phyloP scores from a whole-genome alignment of 2,797 vertebrate genomes.

The Anguilla megastoma region DNA sequence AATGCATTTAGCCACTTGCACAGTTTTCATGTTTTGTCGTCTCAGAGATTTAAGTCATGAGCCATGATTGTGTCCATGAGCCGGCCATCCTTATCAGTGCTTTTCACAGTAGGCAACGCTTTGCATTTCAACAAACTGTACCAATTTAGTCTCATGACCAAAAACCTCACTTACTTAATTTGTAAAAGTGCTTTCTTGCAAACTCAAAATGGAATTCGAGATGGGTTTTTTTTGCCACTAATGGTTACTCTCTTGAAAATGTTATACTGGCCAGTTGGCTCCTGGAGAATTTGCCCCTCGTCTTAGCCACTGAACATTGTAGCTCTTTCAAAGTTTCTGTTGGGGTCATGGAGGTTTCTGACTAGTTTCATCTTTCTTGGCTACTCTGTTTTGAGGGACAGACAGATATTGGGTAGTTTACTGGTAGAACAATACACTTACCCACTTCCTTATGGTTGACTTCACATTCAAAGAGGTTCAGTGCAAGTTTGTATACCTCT shows the following conservation, averaged over 20 bases:
- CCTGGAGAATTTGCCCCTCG: background rate
- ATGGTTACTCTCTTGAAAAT: background rate
- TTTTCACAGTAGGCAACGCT: background rate
- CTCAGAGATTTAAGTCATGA: background rate
- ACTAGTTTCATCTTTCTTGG: no score
- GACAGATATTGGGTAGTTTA: no score
- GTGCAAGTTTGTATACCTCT: background rate
- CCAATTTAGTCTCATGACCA: background rate
- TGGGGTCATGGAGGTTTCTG: background rate
- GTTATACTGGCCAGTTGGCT: background rate
- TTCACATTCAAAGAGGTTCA: no score
- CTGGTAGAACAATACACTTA: no score
- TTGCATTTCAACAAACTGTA: background rate
- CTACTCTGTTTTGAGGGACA: no score
- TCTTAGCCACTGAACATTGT: background rate
- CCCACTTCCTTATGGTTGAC: no score
- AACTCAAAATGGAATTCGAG: background rate
- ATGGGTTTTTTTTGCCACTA: background rate
- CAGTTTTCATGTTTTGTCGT: conserved; percentile 32
- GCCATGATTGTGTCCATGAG: background rate
- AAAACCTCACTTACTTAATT: background rate
- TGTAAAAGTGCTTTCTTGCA: background rate
- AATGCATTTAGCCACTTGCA: conserved; percentile 48
- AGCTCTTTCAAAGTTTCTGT: background rate
- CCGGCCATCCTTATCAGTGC: background rate